phyloP scores from a whole-genome alignment of 2,113 vertebrate genomes.

The Prietella phreatophila region DNA sequence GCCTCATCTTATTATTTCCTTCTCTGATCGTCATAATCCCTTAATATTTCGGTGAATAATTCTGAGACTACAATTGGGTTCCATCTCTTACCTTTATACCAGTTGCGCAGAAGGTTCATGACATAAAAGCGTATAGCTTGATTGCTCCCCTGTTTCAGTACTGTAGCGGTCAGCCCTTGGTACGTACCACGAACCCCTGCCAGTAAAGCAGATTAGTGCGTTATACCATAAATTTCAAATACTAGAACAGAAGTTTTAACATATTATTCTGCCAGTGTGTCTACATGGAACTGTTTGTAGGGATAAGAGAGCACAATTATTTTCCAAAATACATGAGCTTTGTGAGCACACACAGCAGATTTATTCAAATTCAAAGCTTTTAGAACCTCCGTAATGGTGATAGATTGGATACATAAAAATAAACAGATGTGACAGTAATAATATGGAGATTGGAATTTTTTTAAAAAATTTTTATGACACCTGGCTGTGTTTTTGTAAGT shows the following conservation, averaged over 20 bases:
- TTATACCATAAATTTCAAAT: neutral
- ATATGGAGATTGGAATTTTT: neutral
- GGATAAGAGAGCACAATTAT: neutral
- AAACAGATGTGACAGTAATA: neutral
- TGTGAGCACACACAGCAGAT: neutral
- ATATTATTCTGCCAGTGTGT: neutral
- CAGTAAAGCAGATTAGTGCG: constrained; percentile 24
- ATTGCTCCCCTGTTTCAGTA: constrained; percentile 78
- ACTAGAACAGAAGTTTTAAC: neutral
- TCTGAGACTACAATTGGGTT: neutral
- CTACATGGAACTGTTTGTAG: neutral
- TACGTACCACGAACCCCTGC: constrained; percentile 76
- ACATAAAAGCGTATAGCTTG: constrained; percentile 80
- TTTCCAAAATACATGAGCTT: neutral
- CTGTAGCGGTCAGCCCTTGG: constrained; percentile 76
- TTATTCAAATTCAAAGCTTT: neutral
- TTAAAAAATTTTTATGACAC: neutral
- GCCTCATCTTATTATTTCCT: neutral
- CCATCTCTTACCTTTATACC: constrained; percentile 75
- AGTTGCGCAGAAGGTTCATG: constrained; percentile 76
- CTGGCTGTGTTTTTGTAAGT: neutral
- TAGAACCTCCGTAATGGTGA: neutral
- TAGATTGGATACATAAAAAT: neutral
- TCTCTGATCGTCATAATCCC: neutral
- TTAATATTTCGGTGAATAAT: neutral